These are phyloP conservation scores for Lordiphosa mommai DNA, from an alignment of 1,140 invertebrate species.

Conservation along the genomic window DNA sequence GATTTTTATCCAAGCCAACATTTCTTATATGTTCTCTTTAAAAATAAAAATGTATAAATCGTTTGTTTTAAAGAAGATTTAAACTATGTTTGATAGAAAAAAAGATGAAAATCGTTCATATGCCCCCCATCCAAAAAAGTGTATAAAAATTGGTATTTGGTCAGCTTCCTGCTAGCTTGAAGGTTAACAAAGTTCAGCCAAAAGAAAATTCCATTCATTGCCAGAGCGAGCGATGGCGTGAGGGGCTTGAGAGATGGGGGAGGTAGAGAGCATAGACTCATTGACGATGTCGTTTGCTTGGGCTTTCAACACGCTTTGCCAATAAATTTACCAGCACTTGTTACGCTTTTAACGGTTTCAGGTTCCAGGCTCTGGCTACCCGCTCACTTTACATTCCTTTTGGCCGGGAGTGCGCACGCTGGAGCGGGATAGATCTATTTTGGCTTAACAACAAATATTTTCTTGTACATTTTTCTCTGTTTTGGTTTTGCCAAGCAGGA, in stretches of 20 bases:
- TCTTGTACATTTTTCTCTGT: constrained; percentile 55
- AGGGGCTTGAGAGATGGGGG: constrained; percentile 3
- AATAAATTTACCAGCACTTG: constrained; percentile 75
- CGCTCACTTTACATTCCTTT: constrained; percentile 71
- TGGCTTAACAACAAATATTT: constrained; percentile 75
- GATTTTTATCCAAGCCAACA: too few relatives aligned
- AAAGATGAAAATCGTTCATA: too few relatives aligned
- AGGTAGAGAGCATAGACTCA: constrained; percentile 29
- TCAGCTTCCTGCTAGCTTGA: constrained; percentile 60
- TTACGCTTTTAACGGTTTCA: constrained; percentile 68
- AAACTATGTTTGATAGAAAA: too few relatives aligned
- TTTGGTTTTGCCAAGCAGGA: constrained; percentile 51
- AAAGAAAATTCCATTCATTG: constrained; percentile 69
- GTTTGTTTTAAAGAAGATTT: too few relatives aligned
- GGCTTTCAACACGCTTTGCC: constrained; percentile 73
- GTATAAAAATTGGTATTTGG: constrained; percentile 53
- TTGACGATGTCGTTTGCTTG: constrained; percentile 58
- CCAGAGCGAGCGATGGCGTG: constrained; percentile 16
- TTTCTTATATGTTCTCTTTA: too few relatives aligned
- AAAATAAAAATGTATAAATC: too few relatives aligned
- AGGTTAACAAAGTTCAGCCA: constrained; percentile 68
- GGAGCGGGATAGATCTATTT: constrained; percentile 62
- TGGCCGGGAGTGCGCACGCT: constrained; percentile 27
- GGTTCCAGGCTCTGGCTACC: constrained; percentile 28
- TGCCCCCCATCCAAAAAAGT: not conserved